A percentile compares a stretch with the other conserved stretches of the same genome.
Evolutionary conservation across 2,888 invertebrate genomes (phyloP).

Genomic region (Coelopa pilipes): DNA sequence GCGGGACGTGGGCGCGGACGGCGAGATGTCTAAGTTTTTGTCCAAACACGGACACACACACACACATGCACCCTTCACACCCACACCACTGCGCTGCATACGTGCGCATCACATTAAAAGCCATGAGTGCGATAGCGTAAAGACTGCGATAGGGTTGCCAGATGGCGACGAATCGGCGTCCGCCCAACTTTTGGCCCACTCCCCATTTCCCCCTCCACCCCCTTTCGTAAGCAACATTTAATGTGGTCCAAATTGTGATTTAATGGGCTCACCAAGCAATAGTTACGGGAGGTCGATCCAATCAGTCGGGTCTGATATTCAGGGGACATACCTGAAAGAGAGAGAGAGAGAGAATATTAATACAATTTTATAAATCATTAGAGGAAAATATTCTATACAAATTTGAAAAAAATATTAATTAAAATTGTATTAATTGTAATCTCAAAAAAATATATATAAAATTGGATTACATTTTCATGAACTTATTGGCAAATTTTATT

Average conservation of each 20-base stretch:
- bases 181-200: neutral
- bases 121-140: too few relatives aligned
- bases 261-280: neutral
- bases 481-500: too few relatives aligned
- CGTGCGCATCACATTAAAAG: conserved; percentile 1
- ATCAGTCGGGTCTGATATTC: neutral
- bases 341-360: neutral
- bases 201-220: neutral
- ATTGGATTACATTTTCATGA: too few relatives aligned
- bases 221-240: neutral
- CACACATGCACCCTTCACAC: neutral
- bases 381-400: neutral
- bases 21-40: conserved; percentile 2
- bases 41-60: neutral
- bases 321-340: neutral
- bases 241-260: neutral
- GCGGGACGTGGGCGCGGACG: neutral
- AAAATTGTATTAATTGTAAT: too few relatives aligned
- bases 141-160: too few relatives aligned
- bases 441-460: too few relatives aligned
- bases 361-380: neutral
- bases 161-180: neutral
- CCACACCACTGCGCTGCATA: neutral
- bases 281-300: neutral
- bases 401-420: too few relatives aligned